Conservation (phyloP, 2,113 vertebrate genomes). For the Mormyrus lacerda region DNA sequence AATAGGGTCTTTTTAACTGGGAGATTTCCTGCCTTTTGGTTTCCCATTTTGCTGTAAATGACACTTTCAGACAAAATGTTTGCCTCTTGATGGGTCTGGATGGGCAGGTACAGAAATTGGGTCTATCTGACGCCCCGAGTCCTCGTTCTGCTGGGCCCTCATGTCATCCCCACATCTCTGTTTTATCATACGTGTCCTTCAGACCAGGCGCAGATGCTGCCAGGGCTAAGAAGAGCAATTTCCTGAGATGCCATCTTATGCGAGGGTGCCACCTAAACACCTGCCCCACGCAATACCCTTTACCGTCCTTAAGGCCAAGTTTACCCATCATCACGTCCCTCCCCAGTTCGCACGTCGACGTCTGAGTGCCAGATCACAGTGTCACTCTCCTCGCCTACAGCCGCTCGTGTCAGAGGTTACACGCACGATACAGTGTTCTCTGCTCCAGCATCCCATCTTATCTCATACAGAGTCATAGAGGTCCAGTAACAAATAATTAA, state of each 20-base stretch:
- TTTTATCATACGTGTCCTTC: neutral
- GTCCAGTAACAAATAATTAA: neutral
- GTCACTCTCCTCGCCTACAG: neutral
- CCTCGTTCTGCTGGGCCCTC: neutral
- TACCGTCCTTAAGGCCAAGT: neutral
- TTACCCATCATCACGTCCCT: neutral
- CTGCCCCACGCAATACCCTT: neutral
- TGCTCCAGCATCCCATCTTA: neutral
- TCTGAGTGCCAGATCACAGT: neutral
- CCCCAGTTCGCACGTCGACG: neutral
- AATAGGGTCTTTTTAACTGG: neutral
- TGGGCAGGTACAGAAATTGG: neutral
- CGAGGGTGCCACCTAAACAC: neutral
- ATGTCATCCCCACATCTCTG: neutral
- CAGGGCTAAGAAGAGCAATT: neutral
- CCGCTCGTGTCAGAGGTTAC: no score
- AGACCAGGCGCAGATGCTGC: neutral
- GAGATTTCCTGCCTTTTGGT: neutral
- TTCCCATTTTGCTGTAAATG: neutral
- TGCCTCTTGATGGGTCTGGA: neutral
- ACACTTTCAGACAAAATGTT: neutral
- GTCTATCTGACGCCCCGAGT: neutral
- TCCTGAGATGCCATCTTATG: neutral
- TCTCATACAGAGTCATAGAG: no score
- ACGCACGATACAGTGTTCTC: neutral